Percentiles rank a stretch among this genome's conserved stretches.
Evolutionary conservation across 2,888 invertebrate genomes (phyloP).

Genomic region (Amaurobius ferox): DNA sequence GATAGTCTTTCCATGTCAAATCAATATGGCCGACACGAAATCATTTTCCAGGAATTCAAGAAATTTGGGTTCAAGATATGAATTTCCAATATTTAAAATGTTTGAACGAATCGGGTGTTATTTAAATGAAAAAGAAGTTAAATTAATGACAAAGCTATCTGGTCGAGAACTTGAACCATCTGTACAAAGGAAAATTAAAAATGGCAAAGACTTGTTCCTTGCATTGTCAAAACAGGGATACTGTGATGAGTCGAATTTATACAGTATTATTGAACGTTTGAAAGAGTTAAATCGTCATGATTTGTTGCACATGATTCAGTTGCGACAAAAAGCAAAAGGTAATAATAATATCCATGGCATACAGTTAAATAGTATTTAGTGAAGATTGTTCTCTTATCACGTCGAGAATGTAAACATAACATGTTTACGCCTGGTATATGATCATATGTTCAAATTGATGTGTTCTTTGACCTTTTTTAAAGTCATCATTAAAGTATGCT

Average conservation of each 20-base stretch:
- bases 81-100: constrained; percentile 42
- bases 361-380: too few species aligned
- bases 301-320: constrained; percentile 56
- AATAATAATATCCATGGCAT: too few species aligned
- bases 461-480: too few species aligned
- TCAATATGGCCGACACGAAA: constrained; percentile 62
- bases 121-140: constrained; percentile 57
- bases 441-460: too few species aligned
- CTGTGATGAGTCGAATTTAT: constrained; percentile 65
- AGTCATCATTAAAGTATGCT: too few species aligned
- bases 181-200: constrained; percentile 46
- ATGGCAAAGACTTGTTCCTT: constrained; percentile 55
- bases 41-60: constrained; percentile 11
- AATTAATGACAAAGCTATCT: constrained; percentile 44
- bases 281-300: constrained; percentile 59
- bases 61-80: constrained; percentile 36
- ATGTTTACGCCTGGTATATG: too few species aligned
- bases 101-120: constrained; percentile 53
- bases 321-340: constrained; percentile 65
- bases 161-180: constrained; percentile 32
- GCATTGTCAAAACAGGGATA: constrained; percentile 61
- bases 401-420: too few species aligned
- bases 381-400: too few species aligned
- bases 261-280: constrained; percentile 41
- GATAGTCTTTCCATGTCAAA: constrained; percentile 25